Evolutionary conservation across 2,888 invertebrate species (phyloP).

Genomic region (Eilema depressum): DNA sequence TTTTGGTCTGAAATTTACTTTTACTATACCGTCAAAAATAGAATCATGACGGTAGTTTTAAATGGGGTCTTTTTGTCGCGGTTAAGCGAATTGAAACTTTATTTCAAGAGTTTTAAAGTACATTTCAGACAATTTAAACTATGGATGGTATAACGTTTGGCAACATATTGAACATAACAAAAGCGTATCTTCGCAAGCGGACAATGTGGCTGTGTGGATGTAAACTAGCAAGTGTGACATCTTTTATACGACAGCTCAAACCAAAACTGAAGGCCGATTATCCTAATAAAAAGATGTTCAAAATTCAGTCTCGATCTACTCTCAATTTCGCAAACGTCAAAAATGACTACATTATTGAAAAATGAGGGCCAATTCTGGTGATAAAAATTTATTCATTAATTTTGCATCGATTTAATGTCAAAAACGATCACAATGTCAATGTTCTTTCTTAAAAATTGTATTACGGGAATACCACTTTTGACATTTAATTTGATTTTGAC

Average conservation of each 20-base stretch:
- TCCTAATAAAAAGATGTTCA: not conserved
- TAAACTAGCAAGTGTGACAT: conserved; percentile 56
- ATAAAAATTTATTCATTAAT: no score
- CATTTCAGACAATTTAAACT: conserved; percentile 39
- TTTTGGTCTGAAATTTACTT: conserved; percentile 47
- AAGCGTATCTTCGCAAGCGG: conserved; percentile 44
- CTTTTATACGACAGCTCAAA: conserved; percentile 25
- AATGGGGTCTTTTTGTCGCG: not conserved
- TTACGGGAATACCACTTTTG: no score
- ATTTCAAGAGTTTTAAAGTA: conserved; percentile 29
- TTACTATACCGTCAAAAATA: not conserved
- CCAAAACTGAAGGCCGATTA: not conserved
- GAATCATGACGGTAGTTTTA: not conserved
- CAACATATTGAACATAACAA: conserved; percentile 34
- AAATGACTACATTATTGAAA: no score
- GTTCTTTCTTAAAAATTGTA: no score
- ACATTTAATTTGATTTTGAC: no score
- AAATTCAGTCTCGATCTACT: not conserved
- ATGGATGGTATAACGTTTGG: conserved; percentile 28
- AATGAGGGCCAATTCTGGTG: no score
- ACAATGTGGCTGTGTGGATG: conserved; percentile 60
- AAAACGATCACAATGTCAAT: no score
- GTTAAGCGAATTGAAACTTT: conserved; percentile 13
- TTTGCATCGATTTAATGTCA: no score
- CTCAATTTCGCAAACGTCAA: no score